Conservation (phyloP, 2,888 invertebrate genomes). For the Euzetes globulus region DNA sequence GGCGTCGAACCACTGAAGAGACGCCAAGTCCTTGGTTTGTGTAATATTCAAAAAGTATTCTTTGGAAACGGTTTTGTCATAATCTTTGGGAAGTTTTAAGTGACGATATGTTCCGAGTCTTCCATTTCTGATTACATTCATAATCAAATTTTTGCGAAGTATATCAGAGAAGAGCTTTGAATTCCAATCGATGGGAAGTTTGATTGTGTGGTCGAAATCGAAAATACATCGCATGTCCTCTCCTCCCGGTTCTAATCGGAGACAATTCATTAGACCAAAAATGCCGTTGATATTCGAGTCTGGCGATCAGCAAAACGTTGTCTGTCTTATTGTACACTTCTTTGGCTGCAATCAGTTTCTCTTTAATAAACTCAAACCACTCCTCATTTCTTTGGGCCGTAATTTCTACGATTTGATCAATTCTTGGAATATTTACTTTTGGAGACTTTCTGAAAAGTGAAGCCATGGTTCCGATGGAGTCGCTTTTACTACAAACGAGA, state of each 20-base stretch:
- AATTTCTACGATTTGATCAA: slow-evolving; percentile 24
- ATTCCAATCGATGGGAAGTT: slow-evolving; percentile 53
- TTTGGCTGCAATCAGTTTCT: too few species aligned
- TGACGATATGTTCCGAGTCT: slow-evolving; percentile 43
- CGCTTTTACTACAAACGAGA: slow-evolving; percentile 53
- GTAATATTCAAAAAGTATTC: slow-evolving; percentile 90
- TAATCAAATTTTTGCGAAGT: slow-evolving; percentile 37
- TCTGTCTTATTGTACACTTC: too few species aligned
- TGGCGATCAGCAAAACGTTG: slow-evolving; percentile 40
- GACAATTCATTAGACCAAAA: slow-evolving; percentile 80
- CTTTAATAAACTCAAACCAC: too few species aligned
- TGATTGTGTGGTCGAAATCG: slow-evolving; percentile 36
- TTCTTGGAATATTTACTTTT: too few species aligned
- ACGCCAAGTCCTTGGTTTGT: slow-evolving; percentile 87
- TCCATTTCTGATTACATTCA: slow-evolving; percentile 18
- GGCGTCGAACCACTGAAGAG: slow-evolving; percentile 86
- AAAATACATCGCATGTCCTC: slow-evolving; percentile 58
- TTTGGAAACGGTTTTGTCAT: slow-evolving; percentile 45
- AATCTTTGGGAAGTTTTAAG: not conserved
- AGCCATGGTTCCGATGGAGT: slow-evolving; percentile 53
- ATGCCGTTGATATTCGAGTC: slow-evolving; percentile 65
- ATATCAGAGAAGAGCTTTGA: slow-evolving; percentile 42
- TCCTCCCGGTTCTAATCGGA: slow-evolving; percentile 79
- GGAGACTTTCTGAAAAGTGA: slow-evolving; percentile 62
- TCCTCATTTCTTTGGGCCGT: too few species aligned